Evolutionary conservation across 23 tunicate genomes (phyloP), one percentile per base, ranked within the genome.

Genomic region (Ascidia mentula): DNA sequence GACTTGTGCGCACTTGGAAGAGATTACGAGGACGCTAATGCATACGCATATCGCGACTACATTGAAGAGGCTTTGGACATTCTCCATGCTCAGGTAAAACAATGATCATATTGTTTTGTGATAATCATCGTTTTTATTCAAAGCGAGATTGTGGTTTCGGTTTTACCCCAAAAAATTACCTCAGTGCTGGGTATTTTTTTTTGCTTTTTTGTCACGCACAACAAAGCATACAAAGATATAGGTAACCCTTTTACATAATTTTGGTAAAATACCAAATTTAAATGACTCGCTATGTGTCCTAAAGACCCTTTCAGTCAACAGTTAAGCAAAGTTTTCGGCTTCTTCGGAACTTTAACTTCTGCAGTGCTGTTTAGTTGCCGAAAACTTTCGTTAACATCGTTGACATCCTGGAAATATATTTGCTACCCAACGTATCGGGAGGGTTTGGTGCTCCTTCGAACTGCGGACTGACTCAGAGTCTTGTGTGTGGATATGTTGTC

Each of bases 1-100:
- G 98, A 93, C 65, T 60, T 93, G 46, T 93, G 98, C 77, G 98
- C 84, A 6, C 59, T 93, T 3, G 84, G 53, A 0, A 45, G 87
- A n/a, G 80, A 79, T 45, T 31, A 40, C 13, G 73, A 71, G 0
- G 82, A 65, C 17, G 76, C 93, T 5, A 34, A 38, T 36, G 89
- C 98, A n/a, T 77, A 81, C 46, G 46, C 93, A 89, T 46, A 83
- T 80, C 74, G 46, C 69, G 77, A 72, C 5, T 93, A 88, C 69
- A 81, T 93, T 32, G 33, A 80, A 75, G 76, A 82, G 72, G 98
- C 77, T 8, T 73, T 93, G 53, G 98, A 93, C 60, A 78, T 93
- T 59, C 76, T 93, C 18, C 98, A 93, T 59, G 71, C 65, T 6
- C 77, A 77, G 36, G 97, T 91, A 72, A 71, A 69, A 74, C 3